A percentile compares a stretch with the other conserved stretches of the same genome.
phyloP scores from a whole-genome alignment of 2,113 vertebrate genomes.

The Crotalus horridus region DNA sequence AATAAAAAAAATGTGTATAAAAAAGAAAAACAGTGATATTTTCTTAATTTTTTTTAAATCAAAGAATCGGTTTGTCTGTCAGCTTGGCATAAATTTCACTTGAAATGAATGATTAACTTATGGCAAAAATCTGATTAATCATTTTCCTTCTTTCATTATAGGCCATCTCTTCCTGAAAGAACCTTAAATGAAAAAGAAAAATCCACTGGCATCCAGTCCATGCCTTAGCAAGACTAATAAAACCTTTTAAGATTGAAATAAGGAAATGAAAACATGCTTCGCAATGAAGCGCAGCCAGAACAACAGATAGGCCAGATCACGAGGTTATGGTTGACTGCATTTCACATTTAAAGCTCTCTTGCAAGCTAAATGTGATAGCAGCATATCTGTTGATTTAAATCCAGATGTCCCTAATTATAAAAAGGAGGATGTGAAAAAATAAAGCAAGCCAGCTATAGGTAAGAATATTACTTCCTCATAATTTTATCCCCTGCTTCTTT shows the following conservation, averaged over 20 bases:
- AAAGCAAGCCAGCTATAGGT: background rate
- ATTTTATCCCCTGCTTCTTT: background rate
- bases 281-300: conserved; percentile 27
- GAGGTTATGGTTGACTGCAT: conserved; percentile 48
- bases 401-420: background rate
- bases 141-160: background rate
- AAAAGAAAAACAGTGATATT: background rate
- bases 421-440: background rate
- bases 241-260: conserved; percentile 29
- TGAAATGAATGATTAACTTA: conserved; percentile 50
- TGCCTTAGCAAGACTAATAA: conserved; percentile 28
- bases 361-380: background rate
- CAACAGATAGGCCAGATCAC: conserved; percentile 25
- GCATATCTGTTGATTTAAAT: background rate
- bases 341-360: conserved; percentile 19
- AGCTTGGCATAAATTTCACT: conserved; percentile 55
- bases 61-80: conserved; percentile 34
- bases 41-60: conserved; percentile 29
- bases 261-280: conserved; percentile 9
- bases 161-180: conserved; percentile 38
- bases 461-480: background rate
- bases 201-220: background rate
- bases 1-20: background rate
- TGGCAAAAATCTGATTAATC: conserved; percentile 36
- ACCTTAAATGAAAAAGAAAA: conserved; percentile 26